Conservation (phyloP, 2,888 invertebrate genomes). For the Drosophila seclusa region DNA sequence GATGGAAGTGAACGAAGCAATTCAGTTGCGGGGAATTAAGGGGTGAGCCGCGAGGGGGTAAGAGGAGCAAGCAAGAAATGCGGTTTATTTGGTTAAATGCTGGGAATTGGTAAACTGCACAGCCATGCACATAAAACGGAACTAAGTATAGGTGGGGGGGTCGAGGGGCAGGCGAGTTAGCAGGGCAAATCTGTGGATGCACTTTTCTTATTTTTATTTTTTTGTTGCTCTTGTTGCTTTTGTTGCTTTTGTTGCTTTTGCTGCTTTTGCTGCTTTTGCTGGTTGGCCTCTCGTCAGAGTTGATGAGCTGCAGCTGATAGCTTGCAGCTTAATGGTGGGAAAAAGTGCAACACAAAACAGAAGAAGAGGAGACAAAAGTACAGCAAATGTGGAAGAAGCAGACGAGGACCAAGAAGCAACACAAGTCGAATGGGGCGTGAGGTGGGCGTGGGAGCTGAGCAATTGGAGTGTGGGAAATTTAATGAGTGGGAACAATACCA, state of each 20-base stretch:
- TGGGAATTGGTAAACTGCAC: constrained; percentile 74
- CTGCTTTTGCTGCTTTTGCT: background rate
- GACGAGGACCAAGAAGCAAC: background rate
- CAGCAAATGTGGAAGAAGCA: constrained; percentile 7
- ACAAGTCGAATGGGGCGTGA: constrained; percentile 11
- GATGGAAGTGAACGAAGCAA: constrained; percentile 36
- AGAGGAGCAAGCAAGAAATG: constrained; percentile 9
- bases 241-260: background rate
- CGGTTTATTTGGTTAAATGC: constrained; percentile 78
- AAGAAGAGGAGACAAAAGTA: constrained; percentile 10
- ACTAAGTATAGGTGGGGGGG: background rate
- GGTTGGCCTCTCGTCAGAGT: constrained; percentile 59
- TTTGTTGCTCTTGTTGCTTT: background rate
- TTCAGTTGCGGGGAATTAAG: constrained; percentile 5
- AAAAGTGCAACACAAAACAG: constrained; percentile 46
- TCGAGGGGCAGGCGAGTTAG: background rate
- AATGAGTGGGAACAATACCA: constrained; percentile 66
- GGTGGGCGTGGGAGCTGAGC: constrained; percentile 48
- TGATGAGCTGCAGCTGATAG: constrained; percentile 76
- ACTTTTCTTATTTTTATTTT: constrained; percentile 27
- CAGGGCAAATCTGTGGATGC: constrained; percentile 50
- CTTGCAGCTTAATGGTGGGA: constrained; percentile 75
- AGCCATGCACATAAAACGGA: constrained; percentile 17
- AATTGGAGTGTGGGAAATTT: constrained; percentile 75
- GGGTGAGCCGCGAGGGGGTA: background rate